A percentile compares a stretch with the other conserved stretches of the same genome.
phyloP scores from a whole-genome alignment of 2,888 invertebrate genomes.

The Aradus depressus region DNA sequence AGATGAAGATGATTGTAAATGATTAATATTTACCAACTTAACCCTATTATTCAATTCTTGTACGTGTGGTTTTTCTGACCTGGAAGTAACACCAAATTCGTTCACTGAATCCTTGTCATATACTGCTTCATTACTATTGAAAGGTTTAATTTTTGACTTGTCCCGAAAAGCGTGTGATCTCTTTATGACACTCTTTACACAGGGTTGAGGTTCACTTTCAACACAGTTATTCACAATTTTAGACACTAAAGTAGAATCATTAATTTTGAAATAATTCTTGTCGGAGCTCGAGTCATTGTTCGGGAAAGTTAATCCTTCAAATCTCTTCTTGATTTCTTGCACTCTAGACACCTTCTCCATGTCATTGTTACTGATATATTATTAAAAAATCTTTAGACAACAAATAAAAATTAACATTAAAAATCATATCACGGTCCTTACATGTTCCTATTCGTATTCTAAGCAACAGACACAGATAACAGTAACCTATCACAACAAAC shows the following conservation, averaged over 20 bases:
- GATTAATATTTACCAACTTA: too few relatives aligned
- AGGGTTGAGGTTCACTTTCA: background rate
- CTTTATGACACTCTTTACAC: slow-evolving; percentile 12
- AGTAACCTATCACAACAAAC: slow-evolving; percentile 5
- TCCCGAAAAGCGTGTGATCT: slow-evolving; percentile 20
- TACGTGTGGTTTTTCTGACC: background rate
- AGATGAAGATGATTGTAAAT: too few relatives aligned
- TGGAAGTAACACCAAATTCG: background rate
- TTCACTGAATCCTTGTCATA: background rate
- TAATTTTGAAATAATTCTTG: slow-evolving; percentile 36
- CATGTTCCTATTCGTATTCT: too few relatives aligned
- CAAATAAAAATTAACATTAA: too few relatives aligned
- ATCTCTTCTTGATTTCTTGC: slow-evolving; percentile 31
- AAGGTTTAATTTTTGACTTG: slow-evolving; percentile 10
- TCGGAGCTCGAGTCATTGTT: slow-evolving; percentile 52
- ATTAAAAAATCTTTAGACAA: background rate
- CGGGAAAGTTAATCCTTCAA: slow-evolving; percentile 39
- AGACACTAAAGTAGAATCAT: background rate
- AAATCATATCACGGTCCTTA: too few relatives aligned
- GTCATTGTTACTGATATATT: slow-evolving; percentile 26
- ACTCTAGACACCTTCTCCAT: slow-evolving; percentile 31
- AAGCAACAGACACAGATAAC: background rate
- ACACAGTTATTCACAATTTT: background rate
- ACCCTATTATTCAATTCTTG: too few relatives aligned
- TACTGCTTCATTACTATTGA: background rate